Base-by-base conservation (phyloP, 2,113 vertebrate genomes). In the Heliornis fulica region DNA sequence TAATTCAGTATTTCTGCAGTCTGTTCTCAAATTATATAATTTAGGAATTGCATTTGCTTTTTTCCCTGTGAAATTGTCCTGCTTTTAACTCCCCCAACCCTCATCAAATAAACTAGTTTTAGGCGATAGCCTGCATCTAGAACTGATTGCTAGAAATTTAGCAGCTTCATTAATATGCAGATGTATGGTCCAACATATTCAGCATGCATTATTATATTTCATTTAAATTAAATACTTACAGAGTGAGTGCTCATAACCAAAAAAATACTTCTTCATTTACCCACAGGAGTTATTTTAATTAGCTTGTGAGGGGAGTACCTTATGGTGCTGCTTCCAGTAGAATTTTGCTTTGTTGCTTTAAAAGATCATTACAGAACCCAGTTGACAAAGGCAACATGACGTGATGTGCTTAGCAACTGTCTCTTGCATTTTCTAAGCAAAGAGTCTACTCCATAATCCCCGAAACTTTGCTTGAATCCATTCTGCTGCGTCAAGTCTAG, bases 221-320 rank as follows among this genome's bases (percentile, higher is more conserved):
- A 94, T 93, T 96, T 95, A 90, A 97, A 89, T 94, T 91, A 95
- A 95, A 96, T 63, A 88, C 66, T 92, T 90, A 56, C 60, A 86
- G 88, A 95, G 57, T 54, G 75, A 95, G 65, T 51, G 69, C 89
- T 97, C 89, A 91, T 76, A 96, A 93, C 88, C 84, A 94, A 88
- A 75, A 94, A 94, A 93, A 87, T 74, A 64, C 93, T 92, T 74
- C 34, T 96, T 87, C 76, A 87, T 84, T 93, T 96, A 95, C 90
- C 90, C 91, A 87, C 86, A 93, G 95, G 97, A 97, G 50, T 83
- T 94, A 94, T 93, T 97, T 98, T 97, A 97, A 98, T 98, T 97
- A 97, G 87, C 64, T 74, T 31, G 80, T 78, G 57, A 60, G 85
- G 38, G 71, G 32, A 82, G 36, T 87, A 94, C 96, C 95, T 96